A percentile compares a stretch with the other conserved stretches of the same genome.
Conservation (phyloP, 2,888 invertebrate genomes). For the Elegia similella region DNA sequence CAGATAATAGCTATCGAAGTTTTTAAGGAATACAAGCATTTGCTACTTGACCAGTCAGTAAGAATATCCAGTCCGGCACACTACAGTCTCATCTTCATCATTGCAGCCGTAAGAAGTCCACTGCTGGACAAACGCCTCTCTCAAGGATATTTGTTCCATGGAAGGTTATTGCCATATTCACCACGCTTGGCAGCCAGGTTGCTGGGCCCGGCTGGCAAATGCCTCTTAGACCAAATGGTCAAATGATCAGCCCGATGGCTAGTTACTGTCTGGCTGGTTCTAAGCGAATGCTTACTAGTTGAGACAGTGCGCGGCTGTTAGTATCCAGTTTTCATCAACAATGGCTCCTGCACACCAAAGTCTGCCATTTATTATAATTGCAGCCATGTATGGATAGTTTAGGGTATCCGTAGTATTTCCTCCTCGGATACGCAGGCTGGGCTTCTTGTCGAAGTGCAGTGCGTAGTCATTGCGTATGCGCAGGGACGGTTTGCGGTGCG, state of each 20-base stretch:
- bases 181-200: too few relatives aligned
- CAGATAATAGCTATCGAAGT: too few relatives aligned
- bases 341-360: slow-evolving; percentile 72
- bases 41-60: too few relatives aligned
- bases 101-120: slow-evolving; percentile 69
- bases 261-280: too few relatives aligned
- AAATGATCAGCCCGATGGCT: too few relatives aligned
- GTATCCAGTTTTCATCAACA: slow-evolving; percentile 68
- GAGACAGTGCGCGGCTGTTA: slow-evolving; percentile 72
- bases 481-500: slow-evolving; percentile 30
- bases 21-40: too few relatives aligned
- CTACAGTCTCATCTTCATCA: slow-evolving; percentile 69
- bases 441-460: slow-evolving; percentile 25
- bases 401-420: slow-evolving; percentile 52
- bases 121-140: too few relatives aligned
- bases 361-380: slow-evolving; percentile 66
- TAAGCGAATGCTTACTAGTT: slow-evolving; percentile 75
- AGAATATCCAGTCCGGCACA: slow-evolving; percentile 75
- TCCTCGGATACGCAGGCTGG: slow-evolving; percentile 43
- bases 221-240: too few relatives aligned
- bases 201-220: too few relatives aligned
- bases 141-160: too few relatives aligned
- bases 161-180: too few relatives aligned
- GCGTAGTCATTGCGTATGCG: slow-evolving; percentile 45
- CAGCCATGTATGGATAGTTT: slow-evolving; percentile 70